Evolutionary conservation across 2,888 invertebrate species (phyloP).

Genomic region (Hydrotaea diabolus): DNA sequence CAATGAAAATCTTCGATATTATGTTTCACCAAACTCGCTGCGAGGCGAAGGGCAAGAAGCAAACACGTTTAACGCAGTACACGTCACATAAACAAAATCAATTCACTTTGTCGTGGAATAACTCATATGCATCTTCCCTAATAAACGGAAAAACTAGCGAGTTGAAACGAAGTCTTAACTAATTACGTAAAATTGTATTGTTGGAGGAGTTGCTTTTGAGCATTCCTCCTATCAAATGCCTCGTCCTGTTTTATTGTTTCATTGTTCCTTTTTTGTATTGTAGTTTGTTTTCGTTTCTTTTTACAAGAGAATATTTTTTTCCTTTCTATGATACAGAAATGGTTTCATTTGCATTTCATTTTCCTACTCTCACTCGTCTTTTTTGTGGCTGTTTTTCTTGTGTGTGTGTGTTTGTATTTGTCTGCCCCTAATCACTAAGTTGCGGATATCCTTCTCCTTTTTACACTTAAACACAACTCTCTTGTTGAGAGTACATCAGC

Average conservation of each 20-base stretch:
- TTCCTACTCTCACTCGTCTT: conserved; percentile 49
- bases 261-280: neutral
- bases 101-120: no score
- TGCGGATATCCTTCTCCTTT: conserved; percentile 49
- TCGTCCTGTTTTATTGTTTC: conserved; percentile 37
- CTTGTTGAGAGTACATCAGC: conserved; percentile 85
- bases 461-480: conserved; percentile 85
- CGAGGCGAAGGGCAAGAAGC: no score
- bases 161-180: no score
- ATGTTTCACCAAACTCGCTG: no score
- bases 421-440: conserved; percentile 41
- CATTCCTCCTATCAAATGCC: conserved; percentile 28
- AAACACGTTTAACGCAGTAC: no score
- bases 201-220: neutral
- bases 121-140: no score
- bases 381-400: neutral
- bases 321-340: conserved; percentile 36
- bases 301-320: neutral
- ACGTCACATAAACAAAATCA: neutral
- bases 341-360: neutral
- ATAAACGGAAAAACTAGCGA: no score
- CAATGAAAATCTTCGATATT: no score
- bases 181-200: no score
- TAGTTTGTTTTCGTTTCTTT: neutral
- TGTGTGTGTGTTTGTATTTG: conserved; percentile 3